Percentiles rank a stretch among this genome's conserved stretches.
These are phyloP conservation scores for Melanotaenia nigrans DNA, from an alignment of 2,797 vertebrate species.

Conservation along the genomic window DNA sequence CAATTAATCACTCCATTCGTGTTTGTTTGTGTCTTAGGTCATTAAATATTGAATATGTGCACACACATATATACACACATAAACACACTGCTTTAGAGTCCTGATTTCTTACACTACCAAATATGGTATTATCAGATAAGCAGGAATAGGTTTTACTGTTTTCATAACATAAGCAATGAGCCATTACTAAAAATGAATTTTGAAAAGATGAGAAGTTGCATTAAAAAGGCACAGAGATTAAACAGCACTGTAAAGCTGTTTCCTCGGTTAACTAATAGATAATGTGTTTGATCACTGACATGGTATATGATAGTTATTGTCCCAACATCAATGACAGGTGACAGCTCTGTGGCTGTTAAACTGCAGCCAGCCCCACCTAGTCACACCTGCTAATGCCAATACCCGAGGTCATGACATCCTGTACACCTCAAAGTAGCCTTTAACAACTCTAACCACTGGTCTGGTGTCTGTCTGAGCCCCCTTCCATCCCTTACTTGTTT, in stretches of 20 bases:
- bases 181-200: constrained; percentile 28
- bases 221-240: neutral
- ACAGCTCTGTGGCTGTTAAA: constrained; percentile 53
- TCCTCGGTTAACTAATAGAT: constrained; percentile 4
- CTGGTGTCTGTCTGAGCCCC: constrained; percentile 61
- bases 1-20: constrained; percentile 59
- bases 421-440: constrained; percentile 51
- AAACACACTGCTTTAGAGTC: neutral
- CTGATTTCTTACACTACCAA: constrained; percentile 44
- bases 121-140: constrained; percentile 62
- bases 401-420: constrained; percentile 66
- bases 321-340: constrained; percentile 63
- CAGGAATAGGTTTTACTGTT: constrained; percentile 41
- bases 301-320: constrained; percentile 47
- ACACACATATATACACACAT: neutral
- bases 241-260: constrained; percentile 11
- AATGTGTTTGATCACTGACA: constrained; percentile 33
- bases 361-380: constrained; percentile 49
- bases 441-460: constrained; percentile 69
- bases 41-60: constrained; percentile 57
- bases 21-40: constrained; percentile 64
- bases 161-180: constrained; percentile 49
- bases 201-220: constrained; percentile 15
- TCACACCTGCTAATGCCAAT: constrained; percentile 75
- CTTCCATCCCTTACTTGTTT: constrained; percentile 47